Base-by-base conservation (phyloP, 64 coral and sea anemone genomes). In the Cladopsammia gracilis region DNA sequence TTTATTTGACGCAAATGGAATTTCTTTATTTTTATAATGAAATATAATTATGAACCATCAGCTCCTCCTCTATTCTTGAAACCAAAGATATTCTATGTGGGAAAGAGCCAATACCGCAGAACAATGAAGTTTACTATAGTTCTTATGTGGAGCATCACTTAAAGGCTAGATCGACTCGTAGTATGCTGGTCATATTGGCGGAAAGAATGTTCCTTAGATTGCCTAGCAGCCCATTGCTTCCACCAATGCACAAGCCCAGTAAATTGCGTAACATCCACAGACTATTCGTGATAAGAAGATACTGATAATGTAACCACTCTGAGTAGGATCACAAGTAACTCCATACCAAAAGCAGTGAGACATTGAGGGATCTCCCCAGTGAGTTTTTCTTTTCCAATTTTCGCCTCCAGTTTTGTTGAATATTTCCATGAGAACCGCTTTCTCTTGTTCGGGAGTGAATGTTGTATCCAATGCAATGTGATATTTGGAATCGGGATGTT, bases 181-280 rank as follows among this genome's bases (percentile, higher is more conserved):
- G 77, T 62, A 96, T 43, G 3, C 22, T 87, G 52, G 95, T 93
- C 95, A 96, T 96, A 70, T 93, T 96, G 7, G 87, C 45, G 45
- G 84, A 94, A 6, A 96, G 48, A 34, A 96, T 86, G 3, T 85
- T 53, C 6, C 59, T 54, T 5, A 96, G 4, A 25, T 79, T 46
- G 9, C 95, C 95, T 42, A 22, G 25, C 12, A 96, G 57, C 23
- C 46, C 19, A 26, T 10, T 6, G 34, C 75, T 96, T 7, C 61
- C 7, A 7, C 43, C 70, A 42, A 85, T 71, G 42, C 95, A 96
- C 48, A 96, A 58, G 26, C 79, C 91, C 66, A 64, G 91, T 22
- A 96, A 66, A 64, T 96, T 93, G 10, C 95, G 86, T 14, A 96
- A 66, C 72, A 24, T 86, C 95, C 95, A 96, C 42, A 96, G 82